phyloP scores from a whole-genome alignment of 2,888 invertebrate genomes.

The Lamellibrachia satsuma region DNA sequence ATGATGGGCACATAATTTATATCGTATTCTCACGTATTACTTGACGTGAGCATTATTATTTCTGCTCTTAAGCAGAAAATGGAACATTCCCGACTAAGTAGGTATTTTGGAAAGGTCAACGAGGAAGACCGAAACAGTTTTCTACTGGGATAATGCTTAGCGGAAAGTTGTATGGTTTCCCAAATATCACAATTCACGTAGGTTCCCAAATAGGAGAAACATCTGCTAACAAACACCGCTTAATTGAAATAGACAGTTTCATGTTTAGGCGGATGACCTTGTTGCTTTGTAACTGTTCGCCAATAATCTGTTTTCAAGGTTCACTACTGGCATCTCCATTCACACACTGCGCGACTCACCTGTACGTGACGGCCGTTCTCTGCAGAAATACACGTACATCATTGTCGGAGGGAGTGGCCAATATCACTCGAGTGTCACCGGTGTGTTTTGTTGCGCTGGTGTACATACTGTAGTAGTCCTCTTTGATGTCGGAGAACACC shows the following conservation, averaged over 20 bases:
- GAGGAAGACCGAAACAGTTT: too few relatives aligned
- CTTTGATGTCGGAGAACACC: conserved; percentile 41
- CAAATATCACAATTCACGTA: too few relatives aligned
- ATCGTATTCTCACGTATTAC: too few relatives aligned
- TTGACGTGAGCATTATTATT: too few relatives aligned
- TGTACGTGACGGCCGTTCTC: conserved; percentile 43
- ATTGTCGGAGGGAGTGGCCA: conserved; percentile 31
- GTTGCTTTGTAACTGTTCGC: background rate
- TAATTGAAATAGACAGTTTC: background rate
- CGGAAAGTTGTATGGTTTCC: too few relatives aligned
- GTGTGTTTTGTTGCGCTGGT: conserved; percentile 40
- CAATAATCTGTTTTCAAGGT: background rate
- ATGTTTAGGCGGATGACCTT: background rate
- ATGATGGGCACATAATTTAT: too few relatives aligned
- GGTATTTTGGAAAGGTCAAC: too few relatives aligned
- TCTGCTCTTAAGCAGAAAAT: too few relatives aligned
- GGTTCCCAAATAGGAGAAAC: background rate
- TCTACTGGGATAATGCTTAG: too few relatives aligned
- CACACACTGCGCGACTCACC: background rate
- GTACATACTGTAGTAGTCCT: conserved; percentile 42
- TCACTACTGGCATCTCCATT: background rate
- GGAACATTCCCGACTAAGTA: too few relatives aligned
- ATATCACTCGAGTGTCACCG: conserved; percentile 36
- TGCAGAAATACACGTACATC: conserved; percentile 41
- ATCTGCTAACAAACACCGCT: background rate